phyloP scores from a whole-genome alignment of 2,113 vertebrate genomes.

The Elgaria multicarinata region DNA sequence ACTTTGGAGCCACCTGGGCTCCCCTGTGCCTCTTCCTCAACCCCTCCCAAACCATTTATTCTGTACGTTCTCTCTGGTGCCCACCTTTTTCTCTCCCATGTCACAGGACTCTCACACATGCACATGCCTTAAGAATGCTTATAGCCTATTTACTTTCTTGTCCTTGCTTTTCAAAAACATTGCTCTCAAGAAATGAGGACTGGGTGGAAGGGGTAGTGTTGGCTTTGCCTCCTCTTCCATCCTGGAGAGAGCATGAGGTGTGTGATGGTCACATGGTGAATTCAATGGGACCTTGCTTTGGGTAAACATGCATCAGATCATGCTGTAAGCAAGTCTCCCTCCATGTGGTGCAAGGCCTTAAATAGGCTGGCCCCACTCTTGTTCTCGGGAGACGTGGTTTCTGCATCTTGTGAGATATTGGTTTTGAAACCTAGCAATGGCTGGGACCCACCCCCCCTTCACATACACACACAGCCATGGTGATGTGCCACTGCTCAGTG shows the following conservation, averaged over 20 bases:
- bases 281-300: not conserved
- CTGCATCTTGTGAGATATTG: no score
- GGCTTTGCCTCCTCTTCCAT: not conserved
- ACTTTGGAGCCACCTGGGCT: no score
- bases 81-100: not conserved
- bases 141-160: not conserved
- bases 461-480: no score
- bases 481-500: no score
- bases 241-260: not conserved
- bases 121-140: not conserved
- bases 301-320: not conserved
- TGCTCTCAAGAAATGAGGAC: not conserved
- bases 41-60: no score
- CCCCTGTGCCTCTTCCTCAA: not conserved
- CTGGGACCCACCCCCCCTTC: no score
- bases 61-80: not conserved
- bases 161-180: not conserved
- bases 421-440: no score
- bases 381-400: no score
- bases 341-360: not conserved
- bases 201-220: not conserved
- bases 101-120: not conserved
- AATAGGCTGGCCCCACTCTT: no score
- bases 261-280: not conserved
- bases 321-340: not conserved